Base-by-base conservation (phyloP, 2,888 invertebrate genomes). In the Shargacucullia verbasci region DNA sequence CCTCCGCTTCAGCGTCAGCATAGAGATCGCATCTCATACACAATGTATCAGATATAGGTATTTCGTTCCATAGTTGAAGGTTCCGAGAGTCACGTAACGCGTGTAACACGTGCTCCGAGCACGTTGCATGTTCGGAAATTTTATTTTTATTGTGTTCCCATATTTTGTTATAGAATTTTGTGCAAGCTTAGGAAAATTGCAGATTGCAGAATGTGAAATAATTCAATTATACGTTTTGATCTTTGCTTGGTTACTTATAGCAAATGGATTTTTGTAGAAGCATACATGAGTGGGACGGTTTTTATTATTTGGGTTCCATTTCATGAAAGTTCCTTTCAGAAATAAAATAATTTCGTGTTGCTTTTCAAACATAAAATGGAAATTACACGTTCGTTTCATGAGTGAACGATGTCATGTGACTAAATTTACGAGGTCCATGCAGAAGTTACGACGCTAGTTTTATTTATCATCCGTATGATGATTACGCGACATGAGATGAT, bases 11-110 rank as follows among this genome's bases (percentile, higher is more conserved):
- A 20, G 15, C 29, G 50, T 61, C 61, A 65, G 35, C 50, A 56
- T 67, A 47, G 39, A 56, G 12, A 61, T 50, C 47, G 39, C 56
- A 45, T 67, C 61, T 67, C 43, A 14, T 67, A 52, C 13, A 50
- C 43, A 46, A 68, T 48, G 69, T 53, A 53, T 45, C 10, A 11
- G 44, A n/a, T 37, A 62, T 48, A 40, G 29, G 20, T 20, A 20
- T 20, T 20, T 20, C 37, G 48, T 52, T 38, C 44, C 14, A 25
- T 41, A 29, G 46, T 29, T 46, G 33, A 37, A 50, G 25, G 34
- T 27, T n/a, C 38, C 41, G 35, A 8, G 14, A 34, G 38, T 31
- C 66, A 63, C 58, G 69, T 68, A 13, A 35, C 15, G 6, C 41
- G 33, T 38, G 38, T 66, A 57, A 58, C 63, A 67, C 69, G 69